phyloP scores from a whole-genome alignment of 2,113 vertebrate genomes.

The Todiramphus chloris region DNA sequence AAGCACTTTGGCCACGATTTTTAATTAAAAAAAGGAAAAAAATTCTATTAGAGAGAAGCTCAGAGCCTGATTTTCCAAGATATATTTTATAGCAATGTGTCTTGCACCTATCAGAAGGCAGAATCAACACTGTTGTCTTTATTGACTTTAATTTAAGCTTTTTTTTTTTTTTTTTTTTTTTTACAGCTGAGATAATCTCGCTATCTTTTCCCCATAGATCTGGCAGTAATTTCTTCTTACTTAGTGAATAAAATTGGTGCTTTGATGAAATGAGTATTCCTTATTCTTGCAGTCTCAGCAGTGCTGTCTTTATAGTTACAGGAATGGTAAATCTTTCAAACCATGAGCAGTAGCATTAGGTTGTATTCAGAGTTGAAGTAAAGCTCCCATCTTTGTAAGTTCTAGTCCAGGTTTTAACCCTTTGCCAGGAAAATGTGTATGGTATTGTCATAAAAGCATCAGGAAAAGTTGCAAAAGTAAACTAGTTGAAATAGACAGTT shows the following conservation, averaged over 20 bases:
- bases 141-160: background rate
- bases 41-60: background rate
- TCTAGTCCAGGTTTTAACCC: background rate
- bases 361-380: background rate
- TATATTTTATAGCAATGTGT: background rate
- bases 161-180: background rate
- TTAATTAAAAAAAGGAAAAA: too few relatives aligned
- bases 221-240: background rate
- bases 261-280: slow-evolving; percentile 19
- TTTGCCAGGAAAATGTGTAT: background rate
- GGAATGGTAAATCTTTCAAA: slow-evolving; percentile 31
- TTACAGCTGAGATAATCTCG: background rate
- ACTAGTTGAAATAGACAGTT: background rate
- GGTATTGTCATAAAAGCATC: background rate
- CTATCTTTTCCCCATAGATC: background rate
- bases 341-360: background rate
- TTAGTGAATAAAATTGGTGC: slow-evolving; percentile 9
- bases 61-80: background rate
- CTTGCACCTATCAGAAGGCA: background rate
- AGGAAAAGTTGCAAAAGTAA: background rate
- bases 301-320: background rate
- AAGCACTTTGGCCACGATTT: background rate
- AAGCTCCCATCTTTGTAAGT: background rate
- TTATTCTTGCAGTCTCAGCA: slow-evolving; percentile 39
- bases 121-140: background rate